A percentile compares a stretch with the other conserved stretches of the same genome.
Conservation (phyloP, 2,888 invertebrate species). For the Lithosia quadra region DNA sequence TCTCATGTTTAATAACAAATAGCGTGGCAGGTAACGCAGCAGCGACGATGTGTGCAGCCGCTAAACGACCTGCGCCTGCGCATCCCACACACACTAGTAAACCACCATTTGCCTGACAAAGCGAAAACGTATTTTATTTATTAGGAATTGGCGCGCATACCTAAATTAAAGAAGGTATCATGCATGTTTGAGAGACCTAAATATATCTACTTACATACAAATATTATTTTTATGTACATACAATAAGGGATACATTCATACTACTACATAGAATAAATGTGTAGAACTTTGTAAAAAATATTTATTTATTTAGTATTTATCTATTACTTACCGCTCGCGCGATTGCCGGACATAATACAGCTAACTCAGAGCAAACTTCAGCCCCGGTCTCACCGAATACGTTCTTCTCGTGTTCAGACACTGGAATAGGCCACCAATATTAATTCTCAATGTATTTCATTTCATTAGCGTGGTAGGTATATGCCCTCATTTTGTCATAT, state of each 20-base stretch:
- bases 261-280: not conserved
- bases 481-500: not conserved
- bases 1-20: slow-evolving; percentile 65
- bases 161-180: too few relatives aligned
- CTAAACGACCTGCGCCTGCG: slow-evolving; percentile 93
- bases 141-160: too few relatives aligned
- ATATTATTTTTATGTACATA: too few relatives aligned
- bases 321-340: slow-evolving; percentile 71
- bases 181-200: too few relatives aligned
- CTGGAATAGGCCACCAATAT: slow-evolving; percentile 49
- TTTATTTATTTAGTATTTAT: too few relatives aligned
- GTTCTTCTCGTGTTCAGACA: slow-evolving; percentile 74
- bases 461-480: too few relatives aligned
- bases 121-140: not conserved
- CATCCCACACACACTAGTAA: slow-evolving; percentile 91
- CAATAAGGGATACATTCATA: too few relatives aligned
- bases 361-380: slow-evolving; percentile 74
- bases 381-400: slow-evolving; percentile 73
- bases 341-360: slow-evolving; percentile 68
- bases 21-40: slow-evolving; percentile 90
- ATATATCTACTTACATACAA: too few relatives aligned
- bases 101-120: slow-evolving; percentile 76
- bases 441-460: too few relatives aligned
- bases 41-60: slow-evolving; percentile 91
- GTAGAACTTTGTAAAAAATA: too few relatives aligned